These are phyloP conservation scores for Ormyrus thymus DNA, from an alignment of 2,888 invertebrate genomes.

Conservation along the genomic window DNA sequence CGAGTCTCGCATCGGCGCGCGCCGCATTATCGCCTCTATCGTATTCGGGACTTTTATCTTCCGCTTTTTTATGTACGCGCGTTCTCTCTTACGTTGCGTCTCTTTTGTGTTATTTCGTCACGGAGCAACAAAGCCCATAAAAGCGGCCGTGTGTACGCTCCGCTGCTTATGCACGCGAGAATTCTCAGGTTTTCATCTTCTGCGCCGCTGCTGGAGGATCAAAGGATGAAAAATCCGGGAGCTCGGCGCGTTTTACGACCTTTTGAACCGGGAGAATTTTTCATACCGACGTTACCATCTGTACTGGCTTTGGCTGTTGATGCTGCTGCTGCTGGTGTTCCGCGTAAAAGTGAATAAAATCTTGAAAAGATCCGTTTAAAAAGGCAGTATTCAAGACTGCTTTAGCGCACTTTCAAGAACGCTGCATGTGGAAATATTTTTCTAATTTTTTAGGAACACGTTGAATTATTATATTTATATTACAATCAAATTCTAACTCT, in stretches of 20 bases:
- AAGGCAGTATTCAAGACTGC: too few relatives aligned
- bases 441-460: too few relatives aligned
- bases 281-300: not conserved
- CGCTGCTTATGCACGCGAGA: not conserved
- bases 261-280: slow-evolving; percentile 22
- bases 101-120: not conserved
- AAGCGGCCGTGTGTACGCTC: not conserved
- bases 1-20: not conserved
- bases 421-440: too few relatives aligned
- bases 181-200: slow-evolving; percentile 17
- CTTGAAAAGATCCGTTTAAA: not conserved
- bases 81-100: not conserved
- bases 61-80: not conserved
- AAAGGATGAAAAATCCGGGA: slow-evolving; percentile 19
- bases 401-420: too few relatives aligned
- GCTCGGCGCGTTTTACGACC: not conserved
- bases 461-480: too few relatives aligned
- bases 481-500: too few relatives aligned
- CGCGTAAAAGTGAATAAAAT: not conserved
- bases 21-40: not conserved
- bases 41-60: slow-evolving; percentile 22
- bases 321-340: not conserved
- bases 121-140: not conserved
- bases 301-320: not conserved
- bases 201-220: not conserved